phyloP scores from a whole-genome alignment of 2,797 vertebrate species.

The Pangasius macronema region DNA sequence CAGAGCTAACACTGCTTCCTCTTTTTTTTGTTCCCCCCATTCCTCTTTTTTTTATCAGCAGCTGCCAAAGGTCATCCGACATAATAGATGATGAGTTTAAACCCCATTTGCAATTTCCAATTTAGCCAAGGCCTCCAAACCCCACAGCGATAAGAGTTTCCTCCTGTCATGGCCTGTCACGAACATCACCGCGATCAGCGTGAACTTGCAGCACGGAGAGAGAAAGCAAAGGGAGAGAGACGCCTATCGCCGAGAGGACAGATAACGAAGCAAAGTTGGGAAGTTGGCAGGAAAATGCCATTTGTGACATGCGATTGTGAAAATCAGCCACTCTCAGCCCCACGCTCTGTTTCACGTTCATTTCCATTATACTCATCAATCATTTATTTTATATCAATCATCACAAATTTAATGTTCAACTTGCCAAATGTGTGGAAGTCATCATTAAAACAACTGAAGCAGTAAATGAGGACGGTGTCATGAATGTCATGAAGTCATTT shows the following conservation, averaged over 20 bases:
- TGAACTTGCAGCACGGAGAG: conserved; percentile 72
- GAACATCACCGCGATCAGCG: conserved; percentile 91
- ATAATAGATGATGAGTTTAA: conserved; percentile 99
- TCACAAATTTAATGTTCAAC: conserved; percentile 16
- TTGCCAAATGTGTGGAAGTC: conserved; percentile 31
- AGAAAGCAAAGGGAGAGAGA: conserved; percentile 74
- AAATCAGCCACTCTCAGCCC: conserved; percentile 70
- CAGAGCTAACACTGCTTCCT: conserved; percentile 82
- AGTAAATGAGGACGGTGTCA: conserved; percentile 20
- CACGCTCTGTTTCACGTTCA: conserved; percentile 4
- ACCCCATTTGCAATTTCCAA: conserved; percentile 99
- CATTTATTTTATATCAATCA: conserved; percentile 24
- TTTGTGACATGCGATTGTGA: conserved; percentile 75
- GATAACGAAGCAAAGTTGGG: conserved; percentile 68
- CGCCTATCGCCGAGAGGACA: not conserved
- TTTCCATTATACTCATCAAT: conserved; percentile 17
- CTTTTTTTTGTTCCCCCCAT: not conserved
- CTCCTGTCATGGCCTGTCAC: conserved; percentile 97
- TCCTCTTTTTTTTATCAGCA: conserved; percentile 97
- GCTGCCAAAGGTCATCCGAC: conserved; percentile 99
- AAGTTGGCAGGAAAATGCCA: conserved; percentile 80
- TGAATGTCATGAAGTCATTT: conserved; percentile 4
- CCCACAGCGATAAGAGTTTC: conserved; percentile 94
- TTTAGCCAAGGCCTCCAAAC: conserved; percentile 89
- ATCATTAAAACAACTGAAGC: conserved; percentile 53